phyloP scores from a whole-genome alignment of 2,113 vertebrate species.

The Myrmecobius fasciatus region DNA sequence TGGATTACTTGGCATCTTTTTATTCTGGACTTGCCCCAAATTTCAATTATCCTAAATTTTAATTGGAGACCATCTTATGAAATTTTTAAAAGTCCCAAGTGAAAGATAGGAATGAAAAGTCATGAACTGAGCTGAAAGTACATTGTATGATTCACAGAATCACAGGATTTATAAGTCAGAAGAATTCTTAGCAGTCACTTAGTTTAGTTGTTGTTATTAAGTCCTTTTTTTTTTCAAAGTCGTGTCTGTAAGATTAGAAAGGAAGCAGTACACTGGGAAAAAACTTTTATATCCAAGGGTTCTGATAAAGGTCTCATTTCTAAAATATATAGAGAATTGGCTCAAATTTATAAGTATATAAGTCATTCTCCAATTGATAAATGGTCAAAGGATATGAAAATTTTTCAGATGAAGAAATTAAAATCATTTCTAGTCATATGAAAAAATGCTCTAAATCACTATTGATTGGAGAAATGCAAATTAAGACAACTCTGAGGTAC shows the following conservation, averaged over 20 bases:
- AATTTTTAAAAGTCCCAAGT: background rate
- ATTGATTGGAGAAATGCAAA: too few species aligned
- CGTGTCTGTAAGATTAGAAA: background rate
- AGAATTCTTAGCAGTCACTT: background rate
- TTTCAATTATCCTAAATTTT: background rate
- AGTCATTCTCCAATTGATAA: too few species aligned
- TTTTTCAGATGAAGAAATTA: too few species aligned
- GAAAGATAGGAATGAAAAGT: background rate
- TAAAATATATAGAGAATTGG: too few species aligned
- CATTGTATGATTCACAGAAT: background rate
- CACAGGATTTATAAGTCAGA: background rate
- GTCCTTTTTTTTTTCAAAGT: background rate
- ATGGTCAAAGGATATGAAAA: too few species aligned
- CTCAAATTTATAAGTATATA: too few species aligned
- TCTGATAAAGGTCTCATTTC: too few species aligned
- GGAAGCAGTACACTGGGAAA: too few species aligned
- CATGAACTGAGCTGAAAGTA: background rate
- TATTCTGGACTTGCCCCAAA: background rate
- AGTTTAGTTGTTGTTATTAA: background rate
- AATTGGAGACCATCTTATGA: background rate
- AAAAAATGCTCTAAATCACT: too few species aligned
- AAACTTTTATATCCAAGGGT: too few species aligned
- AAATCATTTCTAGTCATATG: too few species aligned
- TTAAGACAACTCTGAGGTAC: too few species aligned
- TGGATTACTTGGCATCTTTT: background rate